phyloP scores from a whole-genome alignment of 2,888 invertebrate species.

The Meiosimyza decipiens region DNA sequence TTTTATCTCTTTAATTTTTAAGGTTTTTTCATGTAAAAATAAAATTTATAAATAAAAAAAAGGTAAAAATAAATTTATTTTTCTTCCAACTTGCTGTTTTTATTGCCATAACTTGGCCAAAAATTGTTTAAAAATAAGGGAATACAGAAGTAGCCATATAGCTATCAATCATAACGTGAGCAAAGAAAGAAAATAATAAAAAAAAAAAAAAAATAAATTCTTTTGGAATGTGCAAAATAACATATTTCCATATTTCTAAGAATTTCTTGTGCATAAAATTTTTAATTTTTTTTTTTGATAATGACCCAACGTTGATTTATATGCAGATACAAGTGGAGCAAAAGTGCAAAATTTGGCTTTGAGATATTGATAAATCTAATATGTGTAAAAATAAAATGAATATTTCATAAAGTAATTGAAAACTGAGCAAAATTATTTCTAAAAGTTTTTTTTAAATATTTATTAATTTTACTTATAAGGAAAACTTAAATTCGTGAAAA shows the following conservation, averaged over 20 bases:
- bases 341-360: neutral
- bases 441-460: too few species aligned
- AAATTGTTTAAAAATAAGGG: neutral
- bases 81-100: too few species aligned
- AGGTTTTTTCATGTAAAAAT: constrained; percentile 42
- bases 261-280: neutral
- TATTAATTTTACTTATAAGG: too few species aligned
- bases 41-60: constrained; percentile 33
- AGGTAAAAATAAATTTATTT: too few species aligned
- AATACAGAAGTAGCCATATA: neutral
- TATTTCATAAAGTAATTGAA: neutral
- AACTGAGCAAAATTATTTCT: neutral
- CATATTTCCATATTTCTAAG: neutral
- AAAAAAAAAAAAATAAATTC: neutral
- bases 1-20: constrained; percentile 32
- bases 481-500: neutral
- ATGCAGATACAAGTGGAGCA: constrained; percentile 27
- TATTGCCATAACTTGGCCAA: neutral
- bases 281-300: neutral
- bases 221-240: constrained; percentile 1
- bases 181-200: neutral
- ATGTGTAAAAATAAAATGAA: neutral
- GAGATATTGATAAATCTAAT: too few species aligned
- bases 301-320: constrained; percentile 21
- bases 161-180: neutral